phyloP scores from a whole-genome alignment of 2,797 vertebrate genomes.

The Ctenosaura bakeri region DNA sequence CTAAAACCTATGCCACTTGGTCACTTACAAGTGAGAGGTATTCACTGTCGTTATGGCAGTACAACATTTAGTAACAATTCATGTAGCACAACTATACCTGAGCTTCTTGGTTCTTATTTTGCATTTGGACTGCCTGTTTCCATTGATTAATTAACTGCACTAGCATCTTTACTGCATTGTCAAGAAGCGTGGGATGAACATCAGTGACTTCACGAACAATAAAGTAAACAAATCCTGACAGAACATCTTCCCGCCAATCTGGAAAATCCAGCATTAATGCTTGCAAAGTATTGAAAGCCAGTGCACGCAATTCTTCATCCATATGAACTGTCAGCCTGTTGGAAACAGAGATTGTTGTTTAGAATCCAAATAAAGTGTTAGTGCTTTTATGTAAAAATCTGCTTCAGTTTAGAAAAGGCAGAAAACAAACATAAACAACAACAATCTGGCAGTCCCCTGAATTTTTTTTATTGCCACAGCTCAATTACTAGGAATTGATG shows the following conservation, averaged over 20 bases:
- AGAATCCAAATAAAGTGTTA: slow-evolving; percentile 44
- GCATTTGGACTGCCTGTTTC: slow-evolving; percentile 94
- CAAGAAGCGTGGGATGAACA: slow-evolving; percentile 94
- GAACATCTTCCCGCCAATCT: slow-evolving; percentile 97
- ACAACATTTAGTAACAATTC: not conserved
- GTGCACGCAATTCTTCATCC: slow-evolving; percentile 97
- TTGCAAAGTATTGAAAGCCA: slow-evolving; percentile 98
- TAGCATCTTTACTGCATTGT: slow-evolving; percentile 98
- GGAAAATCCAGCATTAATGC: slow-evolving; percentile 98
- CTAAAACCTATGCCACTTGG: not conserved
- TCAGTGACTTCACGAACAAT: slow-evolving; percentile 98
- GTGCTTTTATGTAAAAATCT: not conserved
- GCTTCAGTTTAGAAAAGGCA: not conserved
- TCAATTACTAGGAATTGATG: not conserved
- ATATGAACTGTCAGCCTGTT: slow-evolving; percentile 96
- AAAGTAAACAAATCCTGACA: slow-evolving; percentile 97
- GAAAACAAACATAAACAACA: not conserved
- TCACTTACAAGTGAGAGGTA: not conserved
- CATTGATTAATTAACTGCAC: slow-evolving; percentile 98
- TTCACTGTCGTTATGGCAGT: not conserved
- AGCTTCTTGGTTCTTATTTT: slow-evolving; percentile 90
- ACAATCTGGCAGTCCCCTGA: not conserved
- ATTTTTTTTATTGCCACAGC: not conserved
- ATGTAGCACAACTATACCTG: slow-evolving; percentile 80
- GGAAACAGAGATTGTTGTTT: slow-evolving; percentile 42